Base-by-base conservation (phyloP, 2,113 vertebrate species). In the Aegithalos caudatus region DNA sequence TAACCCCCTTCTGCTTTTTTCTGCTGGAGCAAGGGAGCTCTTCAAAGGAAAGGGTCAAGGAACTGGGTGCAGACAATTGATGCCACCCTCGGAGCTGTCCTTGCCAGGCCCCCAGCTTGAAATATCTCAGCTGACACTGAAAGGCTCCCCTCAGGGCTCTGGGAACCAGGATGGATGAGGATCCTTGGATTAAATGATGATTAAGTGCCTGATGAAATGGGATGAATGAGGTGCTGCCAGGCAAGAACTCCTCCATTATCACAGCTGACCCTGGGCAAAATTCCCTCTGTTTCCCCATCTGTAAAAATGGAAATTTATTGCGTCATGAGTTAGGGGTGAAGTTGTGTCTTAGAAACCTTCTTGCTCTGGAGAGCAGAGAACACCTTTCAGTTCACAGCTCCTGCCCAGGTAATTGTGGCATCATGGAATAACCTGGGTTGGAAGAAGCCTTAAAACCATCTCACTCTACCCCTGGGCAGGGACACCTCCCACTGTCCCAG, bases 151-250 rank as follows among this genome's bases (percentile, higher is more conserved):
- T 5, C 67, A 67, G 92, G 71, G 90, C 90, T 64, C 57, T 86
- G 86, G 79, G 93, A 35, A 58, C 29, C 23, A 21, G 76, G 50
- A 86, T 80, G 70, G 58, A 90, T 86, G 87, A 93, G 51, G 57
- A 93, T 51, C 88, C 85, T 94, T 88, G 90, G 56, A 92, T 94
- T 94, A 93, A 93, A 86, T 60, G 60, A 77, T 94, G 95, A 96
- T 90, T 19, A 92, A 96, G 74, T 92, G 67, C 38, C 67, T 96
- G 92, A 90, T 0, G 24, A 25, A 88, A 62, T 10, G 29, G 81
- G 79, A 91, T 93, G 93, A 70, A 91, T 77, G 92, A 95, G 90
- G 81, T 80, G 86, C 95, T 56, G n/a, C 38, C n/a, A 91, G 81
- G 89, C 87, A 92, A 95, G 90, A 92, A 35, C 72, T 94, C 42